Conservation (phyloP, 2,113 vertebrate species). For the Aspidoscelis tigris region DNA sequence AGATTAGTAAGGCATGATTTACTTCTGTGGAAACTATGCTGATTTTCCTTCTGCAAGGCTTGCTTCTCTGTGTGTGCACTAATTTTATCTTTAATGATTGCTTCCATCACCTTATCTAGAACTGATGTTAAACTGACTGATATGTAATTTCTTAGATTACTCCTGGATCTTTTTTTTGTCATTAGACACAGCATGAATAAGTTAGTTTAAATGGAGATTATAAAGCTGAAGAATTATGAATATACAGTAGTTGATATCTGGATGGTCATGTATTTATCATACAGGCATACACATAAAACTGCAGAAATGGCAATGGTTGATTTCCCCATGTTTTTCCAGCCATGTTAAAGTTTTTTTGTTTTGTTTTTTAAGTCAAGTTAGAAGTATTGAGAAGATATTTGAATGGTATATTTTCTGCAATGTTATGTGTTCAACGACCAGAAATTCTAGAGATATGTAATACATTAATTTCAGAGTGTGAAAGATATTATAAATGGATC, state of each 20-base stretch:
- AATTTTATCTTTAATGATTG: too few species aligned
- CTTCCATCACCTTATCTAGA: too few species aligned
- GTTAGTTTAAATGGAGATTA: not conserved
- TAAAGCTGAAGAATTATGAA: not conserved
- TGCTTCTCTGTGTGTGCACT: too few species aligned
- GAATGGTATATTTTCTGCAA: constrained; percentile 3
- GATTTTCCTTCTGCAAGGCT: too few species aligned
- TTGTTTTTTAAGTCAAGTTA: constrained; percentile 2
- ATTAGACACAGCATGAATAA: not conserved
- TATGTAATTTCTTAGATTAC: too few species aligned
- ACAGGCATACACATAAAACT: constrained; percentile 5
- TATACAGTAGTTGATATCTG: not conserved
- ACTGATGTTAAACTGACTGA: too few species aligned
- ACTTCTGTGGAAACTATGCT: too few species aligned
- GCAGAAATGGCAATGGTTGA: not conserved
- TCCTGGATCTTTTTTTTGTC: not conserved
- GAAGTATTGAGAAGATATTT: not conserved
- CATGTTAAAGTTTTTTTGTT: not conserved
- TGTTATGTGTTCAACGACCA: not conserved
- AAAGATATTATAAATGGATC: constrained; percentile 24
- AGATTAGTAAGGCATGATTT: too few species aligned
- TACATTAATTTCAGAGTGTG: not conserved
- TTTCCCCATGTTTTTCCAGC: not conserved
- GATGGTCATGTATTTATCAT: not conserved
- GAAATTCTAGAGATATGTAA: constrained; percentile 4